Conservation (phyloP, 2,113 vertebrate species). For the Numenius arquata region DNA sequence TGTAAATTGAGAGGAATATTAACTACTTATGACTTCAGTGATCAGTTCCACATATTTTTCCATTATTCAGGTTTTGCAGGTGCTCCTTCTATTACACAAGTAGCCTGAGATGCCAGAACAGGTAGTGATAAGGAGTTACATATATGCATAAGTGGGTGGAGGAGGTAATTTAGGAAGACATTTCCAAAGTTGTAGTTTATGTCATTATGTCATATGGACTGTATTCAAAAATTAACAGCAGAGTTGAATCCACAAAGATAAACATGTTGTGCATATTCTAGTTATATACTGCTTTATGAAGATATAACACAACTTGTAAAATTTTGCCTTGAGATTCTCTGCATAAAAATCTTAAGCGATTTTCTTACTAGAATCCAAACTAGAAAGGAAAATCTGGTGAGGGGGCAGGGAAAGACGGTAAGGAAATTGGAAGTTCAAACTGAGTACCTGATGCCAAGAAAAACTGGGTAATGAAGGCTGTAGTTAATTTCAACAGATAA, state of each 20-base stretch:
- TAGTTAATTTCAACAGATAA: not conserved
- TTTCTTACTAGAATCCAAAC: not conserved
- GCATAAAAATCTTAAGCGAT: not conserved
- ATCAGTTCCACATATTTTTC: not conserved
- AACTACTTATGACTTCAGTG: not conserved
- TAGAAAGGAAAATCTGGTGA: not conserved
- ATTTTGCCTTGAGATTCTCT: not conserved
- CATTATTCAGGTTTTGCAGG: not conserved
- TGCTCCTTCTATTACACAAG: not conserved
- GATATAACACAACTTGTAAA: not conserved
- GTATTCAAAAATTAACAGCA: not conserved
- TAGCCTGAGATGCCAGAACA: not conserved
- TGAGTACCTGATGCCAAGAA: not conserved
- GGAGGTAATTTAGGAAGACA: not conserved
- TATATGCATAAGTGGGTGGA: not conserved
- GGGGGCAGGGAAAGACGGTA: not conserved
- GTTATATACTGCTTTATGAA: not conserved
- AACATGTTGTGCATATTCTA: not conserved
- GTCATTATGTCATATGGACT: not conserved
- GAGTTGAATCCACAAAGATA: not conserved
- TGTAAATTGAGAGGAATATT: not conserved
- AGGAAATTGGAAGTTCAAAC: not conserved
- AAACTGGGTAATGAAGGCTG: not conserved
- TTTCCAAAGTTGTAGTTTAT: not conserved
- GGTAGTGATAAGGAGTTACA: not conserved